phyloP scores from a whole-genome alignment of 1,140 invertebrate species.

The Andrena cerasifolii region DNA sequence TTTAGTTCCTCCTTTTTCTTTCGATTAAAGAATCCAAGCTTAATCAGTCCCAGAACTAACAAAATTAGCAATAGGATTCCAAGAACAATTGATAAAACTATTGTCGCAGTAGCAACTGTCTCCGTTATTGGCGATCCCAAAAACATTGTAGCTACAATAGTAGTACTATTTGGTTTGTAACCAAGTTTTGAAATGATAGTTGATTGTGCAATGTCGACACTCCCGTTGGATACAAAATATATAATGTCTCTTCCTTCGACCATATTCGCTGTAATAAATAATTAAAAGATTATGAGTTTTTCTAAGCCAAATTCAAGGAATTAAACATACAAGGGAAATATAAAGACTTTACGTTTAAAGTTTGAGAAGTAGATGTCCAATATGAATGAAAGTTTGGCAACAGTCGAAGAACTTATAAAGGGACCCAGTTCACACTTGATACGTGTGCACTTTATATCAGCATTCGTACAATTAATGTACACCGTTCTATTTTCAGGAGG shows the following conservation, averaged over 20 bases:
- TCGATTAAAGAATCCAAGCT: conserved; percentile 78
- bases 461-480: conserved; percentile 72
- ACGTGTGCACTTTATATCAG: conserved; percentile 59
- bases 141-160: conserved; percentile 72
- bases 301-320: background rate
- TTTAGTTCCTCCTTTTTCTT: conserved; percentile 74
- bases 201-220: conserved; percentile 64
- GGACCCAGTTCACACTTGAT: conserved; percentile 68
- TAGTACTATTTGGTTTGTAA: conserved; percentile 54
- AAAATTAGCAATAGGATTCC: conserved; percentile 75
- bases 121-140: conserved; percentile 63
- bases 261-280: conserved; percentile 61
- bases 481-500: conserved; percentile 67
- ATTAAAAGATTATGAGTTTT: conserved; percentile 3
- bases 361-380: conserved; percentile 65
- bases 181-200: conserved; percentile 47
- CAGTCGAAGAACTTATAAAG: conserved; percentile 60
- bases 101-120: conserved; percentile 74
- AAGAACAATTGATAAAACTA: conserved; percentile 74
- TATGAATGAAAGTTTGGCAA: conserved; percentile 64
- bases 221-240: conserved; percentile 69
- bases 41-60: conserved; percentile 71
- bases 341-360: conserved; percentile 58
- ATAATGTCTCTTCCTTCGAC: conserved; percentile 72
- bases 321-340: background rate